phyloP scores from a whole-genome alignment of 2,888 invertebrate species.

The Holacanthella duospinosa region DNA sequence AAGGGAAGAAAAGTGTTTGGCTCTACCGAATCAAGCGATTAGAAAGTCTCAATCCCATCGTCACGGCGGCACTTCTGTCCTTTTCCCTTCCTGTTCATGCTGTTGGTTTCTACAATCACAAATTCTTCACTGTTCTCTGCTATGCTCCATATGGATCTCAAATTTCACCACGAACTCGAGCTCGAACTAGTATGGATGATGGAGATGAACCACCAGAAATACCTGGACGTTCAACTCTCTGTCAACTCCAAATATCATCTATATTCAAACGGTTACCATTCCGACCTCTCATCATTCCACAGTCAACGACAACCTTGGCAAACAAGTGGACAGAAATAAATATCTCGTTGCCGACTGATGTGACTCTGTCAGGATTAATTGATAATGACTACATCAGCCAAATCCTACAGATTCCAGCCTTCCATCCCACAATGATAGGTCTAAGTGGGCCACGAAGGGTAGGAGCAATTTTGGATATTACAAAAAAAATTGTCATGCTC shows the following conservation, averaged over 20 bases:
- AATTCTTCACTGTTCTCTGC: neutral
- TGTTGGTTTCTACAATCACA: neutral
- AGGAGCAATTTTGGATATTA: conserved; percentile 26
- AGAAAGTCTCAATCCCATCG: neutral
- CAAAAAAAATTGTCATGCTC: conserved; percentile 19
- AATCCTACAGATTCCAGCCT: conserved; percentile 22
- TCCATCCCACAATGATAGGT: conserved; percentile 18
- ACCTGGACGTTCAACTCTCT: neutral
- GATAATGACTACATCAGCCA: conserved; percentile 17
- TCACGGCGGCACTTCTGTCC: neutral
- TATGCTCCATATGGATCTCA: neutral
- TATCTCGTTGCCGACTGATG: neutral
- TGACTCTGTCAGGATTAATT: conserved; percentile 11
- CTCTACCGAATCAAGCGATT: neutral
- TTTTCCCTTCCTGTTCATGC: neutral
- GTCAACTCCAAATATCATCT: neutral
- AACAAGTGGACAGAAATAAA: neutral
- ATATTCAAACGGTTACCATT: neutral
- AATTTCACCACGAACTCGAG: neutral
- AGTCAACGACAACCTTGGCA: neutral
- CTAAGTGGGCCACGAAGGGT: conserved; percentile 33
- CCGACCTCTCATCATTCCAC: neutral
- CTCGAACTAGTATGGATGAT: neutral
- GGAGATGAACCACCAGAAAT: neutral
- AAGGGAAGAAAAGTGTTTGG: neutral